Evolutionary conservation across 2,888 invertebrate species (phyloP), one percentile per base, ranked within the genome.

Genomic region (Psylliodes chrysocephalus): DNA sequence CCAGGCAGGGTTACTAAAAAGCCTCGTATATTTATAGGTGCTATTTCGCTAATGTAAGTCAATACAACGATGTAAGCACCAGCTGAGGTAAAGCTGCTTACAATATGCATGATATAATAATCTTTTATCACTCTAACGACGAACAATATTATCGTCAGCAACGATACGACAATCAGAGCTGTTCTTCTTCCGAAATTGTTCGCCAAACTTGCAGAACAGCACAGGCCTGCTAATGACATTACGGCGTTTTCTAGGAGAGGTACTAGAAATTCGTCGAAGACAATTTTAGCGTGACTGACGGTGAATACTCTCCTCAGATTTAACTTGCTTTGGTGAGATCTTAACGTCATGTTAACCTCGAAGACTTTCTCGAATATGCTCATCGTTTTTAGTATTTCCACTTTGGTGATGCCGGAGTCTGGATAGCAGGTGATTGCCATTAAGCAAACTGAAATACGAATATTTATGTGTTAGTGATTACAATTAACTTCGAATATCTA

Each of bases 41-140:
- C 10, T 46, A 46, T 46, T 22, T 46, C 46, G 14, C 46, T 22
- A 19, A 22, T 10, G 14, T 46, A 46, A n/a, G 46, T 46, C 22
- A 46, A 5, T 7, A 46, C 22, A 14, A 22, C n/a, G 6, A 22
- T 46, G 22, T 22, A 8, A 10, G 46, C 12, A 8, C 46, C 46
- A 12, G 22, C 12, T 25, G 46, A 12, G 8, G 46, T 46, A 12
- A 46, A 46, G 15, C 46, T 46, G 22, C 22, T 22, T 22, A 17
- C 4, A 17, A 46, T n/a, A n/a, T 6, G n/a, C 46, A 46, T 12
- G 1, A 10, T 2, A 22, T n/a, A 10, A 4, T 10, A 14, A 10
- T 46, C 19, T 12, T 5, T 5, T 46, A 22, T 22, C 6, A n/a
- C n/a, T n/a, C 14, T 46, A n/a, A 12, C 46, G n/a, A 19, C 22